Conservation (phyloP, 2,113 vertebrate species). For the Tinamus guttatus region DNA sequence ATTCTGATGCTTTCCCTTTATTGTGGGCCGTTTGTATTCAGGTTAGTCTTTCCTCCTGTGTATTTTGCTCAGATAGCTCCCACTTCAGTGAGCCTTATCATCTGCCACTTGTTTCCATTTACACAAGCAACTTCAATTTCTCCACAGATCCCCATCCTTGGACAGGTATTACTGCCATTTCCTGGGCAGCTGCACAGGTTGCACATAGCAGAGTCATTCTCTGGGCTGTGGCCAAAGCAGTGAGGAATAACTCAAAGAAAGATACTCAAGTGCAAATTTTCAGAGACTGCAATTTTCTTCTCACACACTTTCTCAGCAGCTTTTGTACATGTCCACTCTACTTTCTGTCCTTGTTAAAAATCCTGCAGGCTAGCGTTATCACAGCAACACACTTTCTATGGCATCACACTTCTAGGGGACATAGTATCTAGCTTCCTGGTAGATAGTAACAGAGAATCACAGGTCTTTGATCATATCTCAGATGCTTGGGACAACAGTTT, state of each 20-base stretch:
- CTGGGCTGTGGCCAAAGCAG: neutral
- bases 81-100: neutral
- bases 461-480: neutral
- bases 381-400: neutral
- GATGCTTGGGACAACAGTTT: neutral
- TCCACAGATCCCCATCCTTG: neutral
- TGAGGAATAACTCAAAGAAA: neutral
- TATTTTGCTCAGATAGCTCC: neutral
- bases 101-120: neutral
- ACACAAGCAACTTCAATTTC: neutral
- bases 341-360: neutral
- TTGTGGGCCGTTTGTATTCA: neutral
- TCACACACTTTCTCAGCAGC: neutral
- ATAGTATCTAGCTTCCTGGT: neutral
- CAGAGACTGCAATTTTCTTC: neutral
- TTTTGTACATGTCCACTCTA: neutral
- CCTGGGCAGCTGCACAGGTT: neutral
- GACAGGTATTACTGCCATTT: neutral
- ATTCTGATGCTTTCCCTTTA: neutral
- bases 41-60: neutral
- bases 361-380: neutral
- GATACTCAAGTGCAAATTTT: neutral
- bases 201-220: neutral
- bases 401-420: neutral
- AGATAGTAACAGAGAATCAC: neutral